Percentiles rank a stretch among this genome's conserved stretches.
phyloP scores from a whole-genome alignment of 2,888 invertebrate species.

The Eledona agricola region DNA sequence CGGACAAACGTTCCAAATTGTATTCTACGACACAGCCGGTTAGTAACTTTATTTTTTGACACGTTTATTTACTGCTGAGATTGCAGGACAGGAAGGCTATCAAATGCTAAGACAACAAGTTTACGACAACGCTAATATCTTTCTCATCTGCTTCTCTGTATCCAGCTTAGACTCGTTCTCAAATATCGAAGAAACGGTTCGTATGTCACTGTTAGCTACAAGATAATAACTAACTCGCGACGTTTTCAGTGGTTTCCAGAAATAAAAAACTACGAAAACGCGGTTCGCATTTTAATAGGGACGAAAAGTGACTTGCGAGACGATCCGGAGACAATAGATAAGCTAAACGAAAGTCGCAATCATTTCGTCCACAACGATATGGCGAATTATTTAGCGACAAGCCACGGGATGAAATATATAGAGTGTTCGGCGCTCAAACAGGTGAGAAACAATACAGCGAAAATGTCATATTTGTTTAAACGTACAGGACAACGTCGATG shows the following conservation, averaged over 20 bases:
- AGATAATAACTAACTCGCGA: background rate
- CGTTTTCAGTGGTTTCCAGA: conserved; percentile 40
- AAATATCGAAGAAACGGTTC: conserved; percentile 37
- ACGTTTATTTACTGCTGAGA: background rate
- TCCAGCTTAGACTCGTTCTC: conserved; percentile 34
- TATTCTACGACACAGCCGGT: conserved; percentile 43
- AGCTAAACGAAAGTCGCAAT: conserved; percentile 35
- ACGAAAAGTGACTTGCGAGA: conserved; percentile 40
- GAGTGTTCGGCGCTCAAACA: conserved; percentile 37
- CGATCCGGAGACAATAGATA: conserved; percentile 42
- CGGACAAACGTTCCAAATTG: conserved; percentile 32
- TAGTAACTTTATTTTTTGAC: conserved; percentile 3
- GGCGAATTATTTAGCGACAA: conserved; percentile 38
- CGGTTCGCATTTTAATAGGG: conserved; percentile 37
- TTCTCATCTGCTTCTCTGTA: conserved; percentile 41
- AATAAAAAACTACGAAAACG: too few species aligned
- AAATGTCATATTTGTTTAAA: background rate
- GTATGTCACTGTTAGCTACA: conserved; percentile 27
- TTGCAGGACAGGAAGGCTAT: conserved; percentile 41
- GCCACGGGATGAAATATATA: conserved; percentile 36
- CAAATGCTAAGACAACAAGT: conserved; percentile 32
- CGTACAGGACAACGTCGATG: conserved; percentile 6
- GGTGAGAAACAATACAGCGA: background rate
- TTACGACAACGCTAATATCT: conserved; percentile 35
- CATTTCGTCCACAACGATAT: conserved; percentile 33